Conservation (phyloP, 2,888 invertebrate genomes). For the Itoplectis maculator region DNA sequence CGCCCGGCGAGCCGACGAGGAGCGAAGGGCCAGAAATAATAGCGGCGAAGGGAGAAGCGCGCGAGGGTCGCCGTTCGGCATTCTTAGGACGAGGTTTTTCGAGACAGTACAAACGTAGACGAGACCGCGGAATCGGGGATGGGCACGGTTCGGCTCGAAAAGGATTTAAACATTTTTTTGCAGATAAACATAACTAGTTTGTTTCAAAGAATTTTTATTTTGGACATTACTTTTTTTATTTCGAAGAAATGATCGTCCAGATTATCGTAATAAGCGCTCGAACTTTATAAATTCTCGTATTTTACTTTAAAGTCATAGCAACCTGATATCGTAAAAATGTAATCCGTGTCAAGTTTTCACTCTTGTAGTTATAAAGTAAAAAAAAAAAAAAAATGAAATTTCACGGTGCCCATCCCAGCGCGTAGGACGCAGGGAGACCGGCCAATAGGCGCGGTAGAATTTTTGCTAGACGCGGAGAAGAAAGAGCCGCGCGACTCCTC, state of each 20-base stretch:
- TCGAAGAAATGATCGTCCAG: too few species aligned
- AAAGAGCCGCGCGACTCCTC: conserved; percentile 2
- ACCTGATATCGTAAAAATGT: too few species aligned
- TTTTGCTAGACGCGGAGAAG: background rate
- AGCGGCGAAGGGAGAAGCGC: conserved; percentile 17
- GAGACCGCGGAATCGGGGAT: too few species aligned
- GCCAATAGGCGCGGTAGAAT: conserved; percentile 1
- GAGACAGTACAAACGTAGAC: background rate
- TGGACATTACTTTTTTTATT: too few species aligned
- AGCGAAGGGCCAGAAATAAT: conserved; percentile 12
- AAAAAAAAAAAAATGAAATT: too few species aligned
- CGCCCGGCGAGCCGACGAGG: background rate
- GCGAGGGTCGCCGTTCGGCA: background rate
- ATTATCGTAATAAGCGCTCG: too few species aligned
- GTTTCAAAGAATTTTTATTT: background rate
- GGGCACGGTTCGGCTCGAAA: background rate
- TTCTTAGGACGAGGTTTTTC: conserved; percentile 21
- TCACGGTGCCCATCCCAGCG: too few species aligned
- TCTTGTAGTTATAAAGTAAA: too few species aligned
- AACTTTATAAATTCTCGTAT: too few species aligned
- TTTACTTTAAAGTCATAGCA: too few species aligned
- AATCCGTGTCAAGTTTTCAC: too few species aligned
- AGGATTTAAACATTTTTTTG: background rate
- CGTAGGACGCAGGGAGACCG: background rate
- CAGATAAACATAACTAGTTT: too few species aligned